phyloP scores from a whole-genome alignment of 2,113 vertebrate genomes.

The Eulacestoma nigropectus region DNA sequence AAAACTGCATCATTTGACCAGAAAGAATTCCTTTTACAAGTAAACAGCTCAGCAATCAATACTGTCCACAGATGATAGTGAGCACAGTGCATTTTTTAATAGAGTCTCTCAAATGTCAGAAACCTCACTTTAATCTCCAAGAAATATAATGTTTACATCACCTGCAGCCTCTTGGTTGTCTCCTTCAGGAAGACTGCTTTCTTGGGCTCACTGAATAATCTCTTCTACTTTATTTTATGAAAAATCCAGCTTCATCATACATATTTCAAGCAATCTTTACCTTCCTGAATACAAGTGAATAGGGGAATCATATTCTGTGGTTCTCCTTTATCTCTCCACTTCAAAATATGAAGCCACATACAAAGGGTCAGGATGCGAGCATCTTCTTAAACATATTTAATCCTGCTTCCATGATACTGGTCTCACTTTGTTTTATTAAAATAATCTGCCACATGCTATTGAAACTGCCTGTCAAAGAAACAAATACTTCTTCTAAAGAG shows the following conservation, averaged over 20 bases:
- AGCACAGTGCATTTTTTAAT: conserved; percentile 6
- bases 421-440: not conserved
- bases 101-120: conserved; percentile 20
- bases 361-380: not conserved
- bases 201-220: not conserved
- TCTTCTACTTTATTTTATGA: not conserved
- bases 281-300: not conserved
- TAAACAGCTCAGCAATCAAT: conserved; percentile 6
- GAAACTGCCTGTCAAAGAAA: not conserved
- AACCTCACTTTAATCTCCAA: conserved; percentile 14
- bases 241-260: not conserved
- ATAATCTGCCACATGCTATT: not conserved
- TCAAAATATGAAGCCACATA: not conserved
- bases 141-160: conserved; percentile 21
- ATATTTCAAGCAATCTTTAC: not conserved
- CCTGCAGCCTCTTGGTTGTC: not conserved
- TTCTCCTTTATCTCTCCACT: not conserved
- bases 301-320: not conserved
- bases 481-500: not conserved
- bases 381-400: not conserved
- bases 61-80: not conserved
- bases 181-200: not conserved
- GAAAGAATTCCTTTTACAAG: not conserved
- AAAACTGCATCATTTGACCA: conserved; percentile 14
- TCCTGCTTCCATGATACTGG: not conserved